Base-by-base conservation (phyloP, 2,888 invertebrate species). In the Portevinia maculata region DNA sequence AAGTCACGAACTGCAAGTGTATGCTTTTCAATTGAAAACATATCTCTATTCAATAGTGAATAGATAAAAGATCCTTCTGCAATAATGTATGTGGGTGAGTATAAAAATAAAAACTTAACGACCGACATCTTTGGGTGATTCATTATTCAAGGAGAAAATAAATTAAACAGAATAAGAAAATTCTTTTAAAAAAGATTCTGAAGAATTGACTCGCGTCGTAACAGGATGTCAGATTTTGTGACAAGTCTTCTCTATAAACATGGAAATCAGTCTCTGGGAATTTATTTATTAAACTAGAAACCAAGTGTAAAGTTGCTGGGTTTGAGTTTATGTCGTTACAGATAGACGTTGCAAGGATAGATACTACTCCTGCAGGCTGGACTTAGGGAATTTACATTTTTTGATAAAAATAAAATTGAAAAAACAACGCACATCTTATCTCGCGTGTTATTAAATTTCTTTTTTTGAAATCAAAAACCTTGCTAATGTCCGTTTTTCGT, bases 111-210 rank as follows among this genome's bases (percentile, higher is more conserved):
- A 32, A 8, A 32, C 32, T 32, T 32, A 57, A 30, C 59, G 59
- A 57, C 28, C 41, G 34, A 48, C 21, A 13, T 46, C 59, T 39
- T 39, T 34, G 34, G 19, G 46, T 65, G 78, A 79, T 71, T 79
- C 59, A 78, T 71, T 78, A 78, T 65, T 59, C 64, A 46, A 71
- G 28, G 46, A 50, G 32, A 79, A 79, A 71, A 65, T 65, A 71
- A 71, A 59, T 79, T 53, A 71, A 59, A 32, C 48, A 39, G 39
- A 32, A 64, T 75, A 30, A 60, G 37, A 44, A 15, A 57, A 24
- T 11, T 37, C 39, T 50, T 8, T n/a, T n/a, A n/a, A n/a, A n/a
- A 37, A 1, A 9, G 41, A 71, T 3, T 5, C 24, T 3, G 5
- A 24, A 24, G 24, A 52, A 79, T 71, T 65, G 78, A 79, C 71